Percentiles rank a stretch among this genome's conserved stretches.
These are phyloP conservation scores for Malurus elegans DNA, from an alignment of 2,113 vertebrate genomes.

Conservation along the genomic window DNA sequence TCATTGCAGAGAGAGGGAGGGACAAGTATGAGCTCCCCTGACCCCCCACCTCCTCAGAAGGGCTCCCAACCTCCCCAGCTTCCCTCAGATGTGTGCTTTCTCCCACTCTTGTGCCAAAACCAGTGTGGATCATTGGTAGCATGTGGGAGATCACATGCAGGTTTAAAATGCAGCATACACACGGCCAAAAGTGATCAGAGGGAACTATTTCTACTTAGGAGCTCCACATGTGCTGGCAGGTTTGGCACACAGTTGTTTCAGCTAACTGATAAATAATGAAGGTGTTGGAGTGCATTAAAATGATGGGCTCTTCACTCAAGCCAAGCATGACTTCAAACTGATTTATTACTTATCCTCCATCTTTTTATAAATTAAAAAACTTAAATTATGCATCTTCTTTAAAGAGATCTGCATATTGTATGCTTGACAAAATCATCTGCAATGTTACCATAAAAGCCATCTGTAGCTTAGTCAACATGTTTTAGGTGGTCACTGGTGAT, in stretches of 20 bases:
- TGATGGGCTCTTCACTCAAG: neutral
- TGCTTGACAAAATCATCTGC: neutral
- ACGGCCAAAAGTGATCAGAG: neutral
- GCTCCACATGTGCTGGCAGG: neutral
- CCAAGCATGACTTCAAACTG: neutral
- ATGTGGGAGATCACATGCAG: rapidly evolving
- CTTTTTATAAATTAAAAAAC: neutral
- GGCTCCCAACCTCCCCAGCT: neutral
- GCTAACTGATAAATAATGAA: neutral
- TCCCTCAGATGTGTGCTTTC: neutral
- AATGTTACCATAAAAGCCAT: neutral
- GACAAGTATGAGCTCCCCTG: neutral
- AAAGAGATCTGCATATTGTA: neutral
- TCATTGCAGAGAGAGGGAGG: neutral
- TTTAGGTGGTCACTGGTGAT: neutral
- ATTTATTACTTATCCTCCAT: neutral
- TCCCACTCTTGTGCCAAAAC: neutral
- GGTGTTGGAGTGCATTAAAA: neutral
- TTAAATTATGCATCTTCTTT: neutral
- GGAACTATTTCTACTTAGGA: neutral
- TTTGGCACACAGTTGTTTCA: neutral
- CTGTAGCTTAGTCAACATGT: neutral
- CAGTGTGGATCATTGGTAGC: neutral
- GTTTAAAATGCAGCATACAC: neutral
- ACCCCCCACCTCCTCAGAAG: neutral